Base-by-base conservation (phyloP, 2,797 vertebrate genomes). In the Lates japonicus region DNA sequence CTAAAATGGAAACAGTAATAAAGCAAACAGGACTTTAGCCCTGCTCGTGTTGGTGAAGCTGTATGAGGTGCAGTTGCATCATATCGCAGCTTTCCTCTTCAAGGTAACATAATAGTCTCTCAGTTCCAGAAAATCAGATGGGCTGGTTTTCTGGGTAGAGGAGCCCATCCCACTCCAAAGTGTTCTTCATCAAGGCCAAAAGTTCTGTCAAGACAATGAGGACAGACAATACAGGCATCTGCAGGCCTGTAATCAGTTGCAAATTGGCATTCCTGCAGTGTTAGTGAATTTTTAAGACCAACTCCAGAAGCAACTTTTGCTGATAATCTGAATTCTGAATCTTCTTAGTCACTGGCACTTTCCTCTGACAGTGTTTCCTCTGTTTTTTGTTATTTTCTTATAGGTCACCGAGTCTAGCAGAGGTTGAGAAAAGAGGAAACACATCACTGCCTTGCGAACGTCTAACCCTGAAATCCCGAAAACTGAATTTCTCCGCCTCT, bases 61-160 rank as follows among this genome's bases (percentile, higher is more conserved):
- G 13, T 57, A 22, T 33, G 16, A 55, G 68, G 48, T 14, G 1
- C 49, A 46, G 62, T 78, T 81, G 59, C 64, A 46, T 77, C 67
- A 81, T 14, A 29, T n/a, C 25, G 17, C 13, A 33, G 33, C 39
- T 52, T 75, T 67, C 33, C 51, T 57, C 48, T 70, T 73, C 46
- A 82, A 74, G 62, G 65, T 74, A 70, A 84, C 62, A 64, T 33
- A 57, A 62, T 29, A 57, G 12, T 9, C 49, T 46, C 19, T 68
- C 49, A 54, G n/a, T 81, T 91, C 70, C 37, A 86, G 78, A 77
- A 87, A 84, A 65, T 25, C 41, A 73, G 48, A 60, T 14, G 44
- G 35, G 54, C 37, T 65, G 1, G 29, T 76, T 83, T 70, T 8
- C 49, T 37, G 52, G 44, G 5, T 39, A 48, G 29, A 65, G 33